Conservation (phyloP, 2,888 invertebrate genomes). For the Monochamus alternatus region DNA sequence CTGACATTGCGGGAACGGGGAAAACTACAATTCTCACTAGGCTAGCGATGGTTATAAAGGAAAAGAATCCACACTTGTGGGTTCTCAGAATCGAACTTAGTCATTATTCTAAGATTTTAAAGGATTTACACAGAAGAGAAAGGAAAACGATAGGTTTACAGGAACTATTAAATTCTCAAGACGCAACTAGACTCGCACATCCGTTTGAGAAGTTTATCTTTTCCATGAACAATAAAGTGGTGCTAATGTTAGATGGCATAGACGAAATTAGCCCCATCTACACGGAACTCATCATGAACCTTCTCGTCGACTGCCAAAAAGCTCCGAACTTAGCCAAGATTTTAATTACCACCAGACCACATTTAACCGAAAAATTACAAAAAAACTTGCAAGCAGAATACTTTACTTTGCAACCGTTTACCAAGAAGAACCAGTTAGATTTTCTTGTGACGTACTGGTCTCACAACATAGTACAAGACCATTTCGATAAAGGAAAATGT, state of each 20-base stretch:
- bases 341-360: constrained; percentile 28
- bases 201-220: constrained; percentile 22
- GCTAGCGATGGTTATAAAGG: constrained; percentile 1
- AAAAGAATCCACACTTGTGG: constrained; percentile 11
- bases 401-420: constrained; percentile 20
- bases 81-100: constrained; percentile 17
- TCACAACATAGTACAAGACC: not conserved
- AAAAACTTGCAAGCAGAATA: not conserved
- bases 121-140: not conserved
- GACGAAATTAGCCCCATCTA: constrained; percentile 25
- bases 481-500: not conserved
- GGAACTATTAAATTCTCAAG: constrained; percentile 10
- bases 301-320: not conserved
- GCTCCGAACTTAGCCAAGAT: constrained; percentile 21
- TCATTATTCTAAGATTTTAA: constrained; percentile 7
- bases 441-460: constrained; percentile 28
- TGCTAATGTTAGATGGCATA: constrained; percentile 25
- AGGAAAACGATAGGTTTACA: not conserved
- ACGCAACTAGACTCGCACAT: not conserved
- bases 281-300: not conserved
- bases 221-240: not conserved
- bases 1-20: constrained; percentile 25
- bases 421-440: constrained; percentile 3
- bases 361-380: not conserved
- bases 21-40: constrained; percentile 26